Base-by-base conservation (phyloP, 1,140 invertebrate genomes). In the Diprion similis region DNA sequence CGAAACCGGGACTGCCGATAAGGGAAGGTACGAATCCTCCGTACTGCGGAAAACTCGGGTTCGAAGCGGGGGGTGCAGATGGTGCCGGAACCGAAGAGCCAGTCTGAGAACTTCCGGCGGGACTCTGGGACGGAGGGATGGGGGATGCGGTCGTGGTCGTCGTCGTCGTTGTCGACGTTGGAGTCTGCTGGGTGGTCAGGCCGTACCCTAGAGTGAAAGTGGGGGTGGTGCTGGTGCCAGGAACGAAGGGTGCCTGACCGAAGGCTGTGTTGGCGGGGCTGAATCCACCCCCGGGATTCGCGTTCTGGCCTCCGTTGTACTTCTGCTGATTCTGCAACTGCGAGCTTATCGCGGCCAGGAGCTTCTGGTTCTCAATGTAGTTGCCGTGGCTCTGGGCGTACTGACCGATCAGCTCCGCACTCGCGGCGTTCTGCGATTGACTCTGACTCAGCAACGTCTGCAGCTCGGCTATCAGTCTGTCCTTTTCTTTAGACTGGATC, bases 401-500 rank as follows among this genome's bases (percentile, higher is more conserved):
- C 72, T 81, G 83, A 71, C 64, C 76, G 10, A 71, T 19, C 46
- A 67, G 48, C 17, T 81, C 76, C 1, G 71, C 15, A 18, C 71
- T 45, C 10, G 45, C 18, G 15, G 19, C 46, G 46, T 47, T 78
- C 71, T 80, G 78, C 6, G 74, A 72, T 11, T 82, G 78, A n/a
- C 66, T 68, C 51, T 75, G 79, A 17, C 65, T 70, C 0, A 76
- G 71, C 0, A 88, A 71, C 0, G 81, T 82, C 37, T 84, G 86
- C n/a, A 88, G 67, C 37, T 87, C 80, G 0, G 78, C 67, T 64
- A 87, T 86, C 67, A 87, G 18, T 64, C 84, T 79, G 64, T 87
- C 84, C 68, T 86, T 86, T 46, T 88, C 84, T 19, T 83, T 65
- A 6, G 84, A 84, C 37, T 86, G 81, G 37, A 87, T 81, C 24